Evolutionary conservation across 2,113 vertebrate species (phyloP).

Genomic region (Rynchops niger): DNA sequence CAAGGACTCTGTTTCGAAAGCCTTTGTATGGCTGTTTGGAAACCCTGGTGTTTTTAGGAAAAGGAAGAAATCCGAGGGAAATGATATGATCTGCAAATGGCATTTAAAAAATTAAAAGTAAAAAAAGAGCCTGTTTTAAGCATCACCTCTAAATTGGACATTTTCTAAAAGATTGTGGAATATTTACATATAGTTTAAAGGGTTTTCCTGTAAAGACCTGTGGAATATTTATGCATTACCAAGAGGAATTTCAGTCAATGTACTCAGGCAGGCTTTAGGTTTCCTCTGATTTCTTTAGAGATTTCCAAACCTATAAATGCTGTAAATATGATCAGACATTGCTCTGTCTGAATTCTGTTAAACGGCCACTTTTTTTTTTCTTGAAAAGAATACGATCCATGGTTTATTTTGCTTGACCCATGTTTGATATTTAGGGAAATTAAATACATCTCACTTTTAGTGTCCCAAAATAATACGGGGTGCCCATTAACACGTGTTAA

Average conservation of each 20-base stretch:
- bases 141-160: slow-evolving; percentile 64
- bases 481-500: slow-evolving; percentile 15
- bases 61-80: slow-evolving; percentile 50
- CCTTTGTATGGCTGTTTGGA: slow-evolving; percentile 48
- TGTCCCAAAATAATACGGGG: not conserved
- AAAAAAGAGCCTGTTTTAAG: slow-evolving; percentile 59
- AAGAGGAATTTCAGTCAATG: slow-evolving; percentile 65
- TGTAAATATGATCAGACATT: slow-evolving; percentile 64
- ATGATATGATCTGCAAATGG: slow-evolving; percentile 65
- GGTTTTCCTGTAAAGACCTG: slow-evolving; percentile 48
- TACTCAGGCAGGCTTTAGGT: slow-evolving; percentile 43
- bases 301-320: slow-evolving; percentile 65
- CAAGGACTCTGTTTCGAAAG: slow-evolving; percentile 7
- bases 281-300: slow-evolving; percentile 69
- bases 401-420: slow-evolving; percentile 44
- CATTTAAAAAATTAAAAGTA: slow-evolving; percentile 48
- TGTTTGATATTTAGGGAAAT: slow-evolving; percentile 64
- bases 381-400: not conserved
- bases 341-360: slow-evolving; percentile 42
- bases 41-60: slow-evolving; percentile 63
- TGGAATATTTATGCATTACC: slow-evolving; percentile 68
- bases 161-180: slow-evolving; percentile 62
- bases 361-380: not conserved
- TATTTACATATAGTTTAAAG: slow-evolving; percentile 63
- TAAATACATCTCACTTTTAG: slow-evolving; percentile 39